Base-by-base conservation (phyloP, 2,113 vertebrate genomes). In the Calyptomena viridis region DNA sequence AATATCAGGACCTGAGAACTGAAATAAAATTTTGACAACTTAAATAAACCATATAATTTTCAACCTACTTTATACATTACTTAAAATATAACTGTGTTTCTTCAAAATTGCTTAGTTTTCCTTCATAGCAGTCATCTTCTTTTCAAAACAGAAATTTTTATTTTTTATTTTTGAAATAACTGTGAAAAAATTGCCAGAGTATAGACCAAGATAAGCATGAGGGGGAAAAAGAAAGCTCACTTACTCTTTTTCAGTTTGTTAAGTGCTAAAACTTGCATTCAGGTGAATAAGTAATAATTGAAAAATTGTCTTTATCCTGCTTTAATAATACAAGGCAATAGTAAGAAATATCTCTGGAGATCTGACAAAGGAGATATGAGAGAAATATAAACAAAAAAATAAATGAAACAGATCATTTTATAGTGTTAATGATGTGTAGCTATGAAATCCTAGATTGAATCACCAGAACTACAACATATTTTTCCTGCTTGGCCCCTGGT, bases 371-470 rank as follows among this genome's bases (percentile, higher is more conserved):
- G 42, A 72, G 47, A 90, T 2, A 4, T 56, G 75, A 96, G 76
- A 92, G 88, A 90, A 94, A 80, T 40, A 74, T 7, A 81, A 90
- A 87, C 68, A 60, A 89, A 93, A 92, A 90, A 77, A 52, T 56
- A 95, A 94, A 96, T 92, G 63, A 90, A 96, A 96, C 72, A 85
- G 87, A 95, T 93, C 64, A 88, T 96, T 95, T 94, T 88, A 37
- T 64, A 31, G 75, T 71, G 85, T 84, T 92, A 96, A 95, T 94
- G 93, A 89, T 90, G 85, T 93, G 88, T 88, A 92, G 85, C 88
- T 87, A 84, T 60, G 80, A 95, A 96, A 90, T 94, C 53, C 25
- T 77, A 53, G 47, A 42, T 72, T 90, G 83, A 95, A 84, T 88
- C 79, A 92, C 68, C 92, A 94, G 85, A 86, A 78, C 76, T 81